Conservation (phyloP, 2,797 vertebrate genomes). For the Acomys russatus region DNA sequence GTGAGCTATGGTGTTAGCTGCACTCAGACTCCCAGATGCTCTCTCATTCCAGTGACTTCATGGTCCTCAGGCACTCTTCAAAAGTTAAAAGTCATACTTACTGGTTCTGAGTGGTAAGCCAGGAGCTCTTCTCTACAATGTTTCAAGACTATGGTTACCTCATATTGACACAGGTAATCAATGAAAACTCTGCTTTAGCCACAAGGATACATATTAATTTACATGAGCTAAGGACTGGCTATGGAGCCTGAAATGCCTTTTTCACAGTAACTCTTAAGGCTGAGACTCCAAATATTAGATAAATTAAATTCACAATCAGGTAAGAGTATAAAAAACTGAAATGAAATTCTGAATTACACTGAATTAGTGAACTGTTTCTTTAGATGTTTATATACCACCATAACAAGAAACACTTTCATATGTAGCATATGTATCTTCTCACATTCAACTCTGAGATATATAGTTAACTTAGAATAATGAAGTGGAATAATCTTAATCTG, state of each 20-base stretch:
- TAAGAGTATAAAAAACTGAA: conserved; percentile 28
- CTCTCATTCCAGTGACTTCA: not conserved
- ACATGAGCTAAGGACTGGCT: not conserved
- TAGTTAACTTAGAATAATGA: not conserved
- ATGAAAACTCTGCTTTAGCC: not conserved
- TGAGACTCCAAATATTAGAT: conserved; percentile 16
- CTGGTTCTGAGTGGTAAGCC: not conserved
- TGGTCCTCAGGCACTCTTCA: not conserved
- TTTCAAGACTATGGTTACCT: not conserved
- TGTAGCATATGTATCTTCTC: not conserved
- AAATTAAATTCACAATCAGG: conserved; percentile 46
- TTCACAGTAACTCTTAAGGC: not conserved
- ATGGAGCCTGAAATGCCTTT: conserved; percentile 38
- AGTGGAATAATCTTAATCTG: conserved; percentile 9
- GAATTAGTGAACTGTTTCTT: not conserved
- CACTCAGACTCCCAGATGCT: not conserved
- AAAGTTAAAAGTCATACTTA: conserved; percentile 37
- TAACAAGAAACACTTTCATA: not conserved
- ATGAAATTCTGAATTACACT: conserved; percentile 18
- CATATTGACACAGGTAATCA: not conserved
- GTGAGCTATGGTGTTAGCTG: not conserved
- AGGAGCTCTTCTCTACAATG: not conserved
- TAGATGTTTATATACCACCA: not conserved
- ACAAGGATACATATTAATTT: conserved; percentile 13
- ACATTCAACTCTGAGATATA: not conserved